Evolutionary conservation across 92 coral and sea anemone genomes (phyloP), one percentile per base, ranked within the genome.

Genomic region (Ricordea florida): DNA sequence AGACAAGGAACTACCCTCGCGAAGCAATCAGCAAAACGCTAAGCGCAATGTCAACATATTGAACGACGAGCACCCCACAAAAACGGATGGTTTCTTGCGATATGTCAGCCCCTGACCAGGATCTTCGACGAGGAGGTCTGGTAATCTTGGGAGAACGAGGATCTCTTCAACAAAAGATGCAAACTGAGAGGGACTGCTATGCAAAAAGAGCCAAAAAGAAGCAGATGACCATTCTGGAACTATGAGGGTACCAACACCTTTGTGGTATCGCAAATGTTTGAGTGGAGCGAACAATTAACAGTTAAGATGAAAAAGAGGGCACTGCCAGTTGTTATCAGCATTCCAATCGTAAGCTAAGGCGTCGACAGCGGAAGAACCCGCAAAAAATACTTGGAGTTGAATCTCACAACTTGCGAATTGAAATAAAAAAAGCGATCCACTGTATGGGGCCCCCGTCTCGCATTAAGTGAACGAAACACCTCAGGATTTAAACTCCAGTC

Each of bases 181-280:
- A 36, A 72, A 72, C 34, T 26, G 63, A 28, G 59, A 50, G 2
- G 65, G 65, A 46, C 41, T 57, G 53, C 51, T 41, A 44, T 55
- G 67, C 57, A 72, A 57, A 17, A 56, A 40, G 11, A 67, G 79
- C 68, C 66, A 57, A 72, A 72, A 55, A 28, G 55, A 72, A 33
- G 67, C 55, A 28, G 67, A 71, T 13, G 78, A 66, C 78, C 78
- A 71, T 56, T 71, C 56, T 14, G 78, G 66, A 42, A 56, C 64
- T 23, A 71, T 38, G n/a, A 71, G 66, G 47, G 78, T 71, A 48
- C 75, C 75, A 49, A 68, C 61, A 24, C 60, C 75, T 45, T 49
- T 49, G 30, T 68, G 75, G 62, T 33, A 49, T 28, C 30, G 57
- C 31, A 49, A 49, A 49, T 22, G 31, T n/a, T n/a, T n/a, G n/a